Conservation (phyloP, 2,113 vertebrate species). For the Chroicocephalus ridibundus region DNA sequence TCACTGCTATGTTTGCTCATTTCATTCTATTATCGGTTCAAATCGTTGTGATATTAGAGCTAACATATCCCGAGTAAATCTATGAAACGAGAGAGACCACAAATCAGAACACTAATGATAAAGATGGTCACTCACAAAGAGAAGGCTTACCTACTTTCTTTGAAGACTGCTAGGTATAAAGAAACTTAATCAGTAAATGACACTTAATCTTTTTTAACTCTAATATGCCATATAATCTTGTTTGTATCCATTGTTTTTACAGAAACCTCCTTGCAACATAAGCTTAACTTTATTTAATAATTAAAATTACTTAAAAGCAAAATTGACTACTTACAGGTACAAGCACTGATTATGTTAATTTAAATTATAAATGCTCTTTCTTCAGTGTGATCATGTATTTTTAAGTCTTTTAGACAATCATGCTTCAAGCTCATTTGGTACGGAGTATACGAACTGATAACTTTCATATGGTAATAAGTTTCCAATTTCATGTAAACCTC, state of each 20-base stretch:
- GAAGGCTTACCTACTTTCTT: not conserved
- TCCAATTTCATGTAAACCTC: slow-evolving; percentile 41
- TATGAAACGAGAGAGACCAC: not conserved
- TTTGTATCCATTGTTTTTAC: slow-evolving; percentile 47
- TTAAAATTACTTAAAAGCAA: slow-evolving; percentile 70
- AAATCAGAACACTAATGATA: not conserved
- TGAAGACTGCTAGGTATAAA: not conserved
- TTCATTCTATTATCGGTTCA: slow-evolving; percentile 12
- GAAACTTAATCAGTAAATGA: slow-evolving; percentile 6
- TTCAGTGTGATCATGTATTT: slow-evolving; percentile 56
- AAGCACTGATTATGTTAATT: slow-evolving; percentile 72
- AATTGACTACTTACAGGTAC: slow-evolving; percentile 68
- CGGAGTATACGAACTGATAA: slow-evolving; percentile 27
- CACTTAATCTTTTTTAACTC: not conserved
- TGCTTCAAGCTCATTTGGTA: slow-evolving; percentile 39
- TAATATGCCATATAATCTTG: slow-evolving; percentile 27
- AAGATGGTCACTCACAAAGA: not conserved
- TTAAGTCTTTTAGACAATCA: slow-evolving; percentile 65
- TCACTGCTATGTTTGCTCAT: not conserved
- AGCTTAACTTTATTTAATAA: slow-evolving; percentile 63
- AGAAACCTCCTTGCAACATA: slow-evolving; percentile 18
- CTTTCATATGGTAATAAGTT: slow-evolving; percentile 51
- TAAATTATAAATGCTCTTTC: slow-evolving; percentile 71
- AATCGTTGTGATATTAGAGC: not conserved
- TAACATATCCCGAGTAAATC: not conserved